A percentile compares a stretch with the other conserved stretches of the same genome.
Evolutionary conservation across 2,797 vertebrate genomes (phyloP).

Genomic region (Poecile montanus): DNA sequence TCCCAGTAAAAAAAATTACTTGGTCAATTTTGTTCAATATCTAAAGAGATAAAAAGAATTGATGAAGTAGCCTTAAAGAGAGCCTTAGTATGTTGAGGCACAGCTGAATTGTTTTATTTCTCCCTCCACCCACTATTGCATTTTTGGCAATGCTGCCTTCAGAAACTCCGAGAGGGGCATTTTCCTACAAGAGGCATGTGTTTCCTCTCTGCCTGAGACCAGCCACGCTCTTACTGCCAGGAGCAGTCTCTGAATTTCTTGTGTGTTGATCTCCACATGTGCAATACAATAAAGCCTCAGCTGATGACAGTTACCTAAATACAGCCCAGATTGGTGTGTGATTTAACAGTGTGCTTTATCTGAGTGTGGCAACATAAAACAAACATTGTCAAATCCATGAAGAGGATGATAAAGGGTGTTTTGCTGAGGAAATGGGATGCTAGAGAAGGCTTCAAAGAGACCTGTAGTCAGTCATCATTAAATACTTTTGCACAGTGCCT

Average conservation of each 20-base stretch:
- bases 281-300: not conserved
- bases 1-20: not conserved
- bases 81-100: not conserved
- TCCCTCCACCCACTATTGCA: not conserved
- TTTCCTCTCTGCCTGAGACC: not conserved
- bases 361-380: not conserved
- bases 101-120: not conserved
- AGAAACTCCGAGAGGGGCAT: not conserved
- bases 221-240: not conserved
- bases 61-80: not conserved
- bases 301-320: not conserved
- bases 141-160: not conserved
- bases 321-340: not conserved
- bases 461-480: not conserved
- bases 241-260: not conserved
- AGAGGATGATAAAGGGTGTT: not conserved
- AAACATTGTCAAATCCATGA: not conserved
- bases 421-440: not conserved
- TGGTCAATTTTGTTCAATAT: not conserved
- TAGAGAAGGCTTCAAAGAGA: not conserved
- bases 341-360: not conserved
- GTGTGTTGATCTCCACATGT: not conserved
- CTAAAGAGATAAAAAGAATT: not conserved
- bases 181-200: not conserved
- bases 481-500: not conserved